Evolutionary conservation across 1,140 invertebrate species (phyloP), one percentile per base, ranked within the genome.

Genomic region (Scaptomyza pallida): DNA sequence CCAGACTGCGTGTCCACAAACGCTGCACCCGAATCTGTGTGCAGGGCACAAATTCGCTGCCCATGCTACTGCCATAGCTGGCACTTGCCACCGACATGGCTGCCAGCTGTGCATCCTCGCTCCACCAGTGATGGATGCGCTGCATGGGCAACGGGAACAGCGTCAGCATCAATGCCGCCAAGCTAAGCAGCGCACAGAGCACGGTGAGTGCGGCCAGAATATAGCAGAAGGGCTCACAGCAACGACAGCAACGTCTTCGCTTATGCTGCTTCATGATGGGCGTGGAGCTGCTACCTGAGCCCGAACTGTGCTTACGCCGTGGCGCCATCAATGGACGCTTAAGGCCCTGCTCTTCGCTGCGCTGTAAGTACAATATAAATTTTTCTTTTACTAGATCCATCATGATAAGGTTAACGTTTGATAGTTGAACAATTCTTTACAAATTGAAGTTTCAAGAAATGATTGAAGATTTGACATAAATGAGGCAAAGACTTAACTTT

Each of bases 251-350:
- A 37, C 93, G 92, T 9, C 93, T 83, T 1, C 78, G 44, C 19
- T 78, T 69, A 74, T 91, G 92, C 71, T 93, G 91, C 91, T 65
- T 92, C 81, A 90, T 91, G 89, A 93, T 89, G 9, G 90, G 90
- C 77, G 77, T 90, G 57, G 91, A 79, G 56, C 92, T 91, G 68
- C 92, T 89, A 0, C 75, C 60, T 12, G 75, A 83, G 10, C 74
- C 65, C 12, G 80, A 80, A 56, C 77, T 90, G 75, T 91, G 93
- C 92, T 93, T 93, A 10, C 72, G 91, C 50, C 95, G 92, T 8
- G 95, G 95, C 5, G 95, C 94, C 95, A 96, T 96, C 6, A 96
- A 76, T 1, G 95, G 95, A 57, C 94, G 92, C 88, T 96, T 96
- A n/a, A 95, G 93, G 3, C 94, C 94, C 50, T 94, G 92, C 73